Evolutionary conservation across 2,113 vertebrate species (phyloP), one percentile per base, ranked within the genome.

Genomic region (Phoenicopterus ruber): DNA sequence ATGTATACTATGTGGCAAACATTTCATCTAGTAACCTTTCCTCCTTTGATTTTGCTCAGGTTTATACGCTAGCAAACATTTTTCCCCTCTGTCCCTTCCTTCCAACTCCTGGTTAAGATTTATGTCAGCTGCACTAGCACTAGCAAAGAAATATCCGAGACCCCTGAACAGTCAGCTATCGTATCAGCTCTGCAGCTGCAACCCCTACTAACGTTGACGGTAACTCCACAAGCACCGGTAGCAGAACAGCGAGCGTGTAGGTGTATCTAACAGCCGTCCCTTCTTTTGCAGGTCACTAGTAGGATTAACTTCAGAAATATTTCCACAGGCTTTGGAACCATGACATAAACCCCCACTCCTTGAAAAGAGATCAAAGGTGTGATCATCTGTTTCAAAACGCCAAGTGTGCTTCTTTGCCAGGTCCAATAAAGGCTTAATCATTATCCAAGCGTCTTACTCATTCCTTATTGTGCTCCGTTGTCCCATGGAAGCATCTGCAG

Each of bases 291-390:
- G 67, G 47, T 73, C 84, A 91, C 42, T 42, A 61, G 38, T 4
- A 85, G 70, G 77, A 91, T 83, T 92, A 88, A 90, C 52, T 72
- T 50, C 44, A 87, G 67, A 78, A 89, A 16, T 52, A 61, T 7
- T 80, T 86, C n/a, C 58, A 66, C 42, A 76, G 67, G 44, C 59
- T 88, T 78, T 86, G 49, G 61, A 94, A 82, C 20, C 44, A 16
- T n/a, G 52, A 71, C 19, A 15, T n/a, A 88, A 90, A 90, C 24
- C 50, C 69, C 4, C 21, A 24, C 17, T 69, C 18, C 61, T 58
- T 88, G 73, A 91, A 82, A 67, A 81, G 47, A 86, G n/a, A 89
- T 81, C 81, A 89, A 93, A 96, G 40, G 62, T 94, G 44, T 57
- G 42, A 90, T 73, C 55, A 78, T 73, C 57, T 77, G 14, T 36